phyloP scores from a whole-genome alignment of 2,113 vertebrate species.

The Toxostoma redivivum region DNA sequence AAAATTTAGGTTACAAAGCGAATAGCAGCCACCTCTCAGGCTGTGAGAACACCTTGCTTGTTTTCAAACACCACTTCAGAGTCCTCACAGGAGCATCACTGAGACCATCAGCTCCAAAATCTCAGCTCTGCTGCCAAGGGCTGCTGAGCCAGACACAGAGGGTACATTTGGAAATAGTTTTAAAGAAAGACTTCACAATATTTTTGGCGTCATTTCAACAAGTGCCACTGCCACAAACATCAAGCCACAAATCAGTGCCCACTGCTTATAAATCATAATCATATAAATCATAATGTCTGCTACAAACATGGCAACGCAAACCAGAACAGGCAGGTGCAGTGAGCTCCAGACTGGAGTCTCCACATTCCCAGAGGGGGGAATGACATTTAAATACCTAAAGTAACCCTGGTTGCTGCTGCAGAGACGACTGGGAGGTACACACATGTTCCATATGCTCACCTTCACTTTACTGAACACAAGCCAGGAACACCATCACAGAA shows the following conservation, averaged over 20 bases:
- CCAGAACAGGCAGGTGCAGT: not conserved
- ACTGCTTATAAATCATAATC: not conserved
- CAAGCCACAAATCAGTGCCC: not conserved
- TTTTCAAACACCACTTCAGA: not conserved
- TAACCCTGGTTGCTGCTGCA: not conserved
- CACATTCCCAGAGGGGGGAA: not conserved
- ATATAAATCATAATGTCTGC: not conserved
- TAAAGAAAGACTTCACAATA: not conserved
- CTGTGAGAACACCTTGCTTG: not conserved
- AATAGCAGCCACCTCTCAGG: not conserved
- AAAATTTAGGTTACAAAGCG: slow-evolving; percentile 27
- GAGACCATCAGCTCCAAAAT: not conserved
- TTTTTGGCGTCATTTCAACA: not conserved
- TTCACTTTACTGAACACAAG: not conserved
- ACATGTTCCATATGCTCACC: accelerated
- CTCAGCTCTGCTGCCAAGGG: not conserved
- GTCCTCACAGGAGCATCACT: accelerated
- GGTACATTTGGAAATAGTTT: not conserved
- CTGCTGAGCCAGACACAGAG: not conserved
- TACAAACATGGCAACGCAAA: not conserved
- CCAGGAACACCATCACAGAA: not conserved
- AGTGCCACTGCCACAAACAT: not conserved
- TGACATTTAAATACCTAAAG: not conserved
- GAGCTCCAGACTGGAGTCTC: not conserved
- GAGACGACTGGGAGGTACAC: not conserved